Evolutionary conservation across 2,888 invertebrate species (phyloP).

Genomic region (Ochropleura leucogaster): DNA sequence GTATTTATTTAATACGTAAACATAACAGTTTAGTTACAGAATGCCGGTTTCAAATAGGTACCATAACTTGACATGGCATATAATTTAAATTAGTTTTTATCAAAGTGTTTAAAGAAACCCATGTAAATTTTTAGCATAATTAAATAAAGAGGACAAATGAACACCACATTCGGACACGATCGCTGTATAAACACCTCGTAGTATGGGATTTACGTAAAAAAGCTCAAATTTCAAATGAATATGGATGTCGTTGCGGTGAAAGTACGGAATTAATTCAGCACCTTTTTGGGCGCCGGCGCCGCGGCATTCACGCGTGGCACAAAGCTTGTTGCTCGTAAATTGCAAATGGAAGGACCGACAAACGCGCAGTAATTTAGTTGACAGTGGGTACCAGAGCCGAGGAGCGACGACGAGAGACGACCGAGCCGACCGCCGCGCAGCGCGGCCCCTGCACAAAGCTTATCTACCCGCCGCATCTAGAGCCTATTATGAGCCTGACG

Average conservation of each 20-base stretch:
- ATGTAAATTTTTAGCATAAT: constrained; percentile 36
- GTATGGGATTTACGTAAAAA: constrained; percentile 65
- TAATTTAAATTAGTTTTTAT: constrained; percentile 33
- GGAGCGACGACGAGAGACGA: constrained; percentile 59
- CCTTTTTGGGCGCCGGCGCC: constrained; percentile 79
- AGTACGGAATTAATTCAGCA: constrained; percentile 73
- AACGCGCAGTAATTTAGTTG: constrained; percentile 88
- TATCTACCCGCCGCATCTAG: constrained; percentile 86
- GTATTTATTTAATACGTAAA: not conserved
- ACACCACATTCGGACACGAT: constrained; percentile 40
- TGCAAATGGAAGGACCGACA: constrained; percentile 85
- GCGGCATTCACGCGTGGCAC: constrained; percentile 72
- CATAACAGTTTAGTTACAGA: constrained; percentile 10
- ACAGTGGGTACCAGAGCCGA: constrained; percentile 78
- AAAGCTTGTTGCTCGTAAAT: constrained; percentile 85
- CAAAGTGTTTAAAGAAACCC: constrained; percentile 34
- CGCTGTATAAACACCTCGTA: constrained; percentile 56
- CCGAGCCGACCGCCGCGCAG: constrained; percentile 66
- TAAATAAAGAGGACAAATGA: constrained; percentile 38
- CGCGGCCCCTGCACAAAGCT: constrained; percentile 75
- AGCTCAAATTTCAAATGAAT: constrained; percentile 70
- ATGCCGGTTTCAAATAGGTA: constrained; percentile 19
- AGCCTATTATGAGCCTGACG: constrained; percentile 88
- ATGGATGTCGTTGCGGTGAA: constrained; percentile 73
- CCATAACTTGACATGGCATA: constrained; percentile 7